Base-by-base conservation (phyloP, 2,888 invertebrate species). In the Seira ritae region DNA sequence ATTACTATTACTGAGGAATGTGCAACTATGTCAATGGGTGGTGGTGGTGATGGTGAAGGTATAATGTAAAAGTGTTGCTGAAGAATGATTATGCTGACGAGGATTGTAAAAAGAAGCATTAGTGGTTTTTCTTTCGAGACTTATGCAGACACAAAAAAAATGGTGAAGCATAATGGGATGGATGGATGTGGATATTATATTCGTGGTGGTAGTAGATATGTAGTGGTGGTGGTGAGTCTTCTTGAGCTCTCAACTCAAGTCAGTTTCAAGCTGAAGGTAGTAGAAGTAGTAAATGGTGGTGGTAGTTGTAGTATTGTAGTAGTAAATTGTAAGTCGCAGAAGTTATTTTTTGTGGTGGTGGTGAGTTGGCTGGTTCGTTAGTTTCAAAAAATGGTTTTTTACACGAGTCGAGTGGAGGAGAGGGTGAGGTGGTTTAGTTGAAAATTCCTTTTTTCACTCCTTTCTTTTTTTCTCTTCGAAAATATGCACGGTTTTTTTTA, bases 21-120 rank as follows among this genome's bases (percentile, higher is more conserved):
- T 82, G 82, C 82, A 82, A 82, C 82, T 82, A 82, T 77, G 82
- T 77, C 82, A 82, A 82, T 82, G 82, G 82, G 82, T 82, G 82
- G 81, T 81, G 80, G 66, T 72, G 15, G 78, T 70, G 62, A 24
- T 67, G 67, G 20, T 67, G 67, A 42, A 42, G 42, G 42, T 42
- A 42, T 42, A 42, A 42, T 42, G 12, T 12, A 12, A 42, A 42
- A 42, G 42, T 42, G 42, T 42, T 42, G 42, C 42, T 42, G 12
- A 42, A 42, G 42, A 42, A 42, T 42, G 42, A 42, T 42, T 42
- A 37, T 71, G 73, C n/a, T 37, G 65, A 60, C 37, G 72, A 60
- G 23, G 60, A 24, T 60, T n/a, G 73, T 50, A 17, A 60, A 74
- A 42, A 80, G 80, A 68, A 80, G 75, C 74, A 75, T 80, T 80